Evolutionary conservation across 2,888 invertebrate species (phyloP).

Genomic region (Dermolepida albohirtum): DNA sequence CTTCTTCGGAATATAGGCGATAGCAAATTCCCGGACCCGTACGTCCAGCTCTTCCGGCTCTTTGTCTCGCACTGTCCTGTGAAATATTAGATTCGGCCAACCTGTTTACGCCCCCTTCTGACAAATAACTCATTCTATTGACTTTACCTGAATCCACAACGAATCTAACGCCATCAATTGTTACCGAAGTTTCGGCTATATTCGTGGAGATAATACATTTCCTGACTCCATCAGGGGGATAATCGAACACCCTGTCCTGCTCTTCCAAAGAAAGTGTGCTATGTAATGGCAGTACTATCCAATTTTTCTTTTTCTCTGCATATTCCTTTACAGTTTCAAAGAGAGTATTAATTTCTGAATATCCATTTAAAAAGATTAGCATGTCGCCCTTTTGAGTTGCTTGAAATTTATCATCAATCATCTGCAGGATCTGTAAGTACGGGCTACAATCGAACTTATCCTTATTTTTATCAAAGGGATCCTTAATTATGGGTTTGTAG

Average conservation of each 20-base stretch:
- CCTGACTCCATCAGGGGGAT: conserved; percentile 92
- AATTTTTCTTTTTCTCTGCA: conserved; percentile 79
- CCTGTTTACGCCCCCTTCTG: conserved; percentile 88
- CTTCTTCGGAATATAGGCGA: conserved; percentile 87
- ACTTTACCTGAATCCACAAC: conserved; percentile 96
- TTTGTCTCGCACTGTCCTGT: conserved; percentile 96
- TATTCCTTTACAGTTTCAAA: conserved; percentile 90
- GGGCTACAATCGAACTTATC: conserved; percentile 92
- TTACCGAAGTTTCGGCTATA: conserved; percentile 98
- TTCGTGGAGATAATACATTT: conserved; percentile 99
- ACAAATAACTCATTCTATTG: conserved; percentile 97
- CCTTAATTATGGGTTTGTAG: conserved; percentile 80
- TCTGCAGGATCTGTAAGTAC: conserved; percentile 90
- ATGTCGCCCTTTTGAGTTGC: conserved; percentile 80
- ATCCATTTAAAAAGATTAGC: conserved; percentile 94
- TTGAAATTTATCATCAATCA: conserved; percentile 91
- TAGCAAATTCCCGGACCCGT: conserved; percentile 96
- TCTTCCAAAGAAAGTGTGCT: conserved; percentile 92
- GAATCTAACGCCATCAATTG: conserved; percentile 97
- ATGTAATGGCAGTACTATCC: conserved; percentile 95
- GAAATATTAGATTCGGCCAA: conserved; percentile 97
- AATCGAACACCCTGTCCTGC: conserved; percentile 98
- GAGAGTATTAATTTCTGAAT: conserved; percentile 90
- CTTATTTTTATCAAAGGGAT: conserved; percentile 71
- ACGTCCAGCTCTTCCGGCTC: conserved; percentile 95